A percentile compares a stretch with the other conserved stretches of the same genome.
These are phyloP conservation scores for Scaptomyza montana DNA, from an alignment of 1,140 invertebrate species.

Conservation along the genomic window DNA sequence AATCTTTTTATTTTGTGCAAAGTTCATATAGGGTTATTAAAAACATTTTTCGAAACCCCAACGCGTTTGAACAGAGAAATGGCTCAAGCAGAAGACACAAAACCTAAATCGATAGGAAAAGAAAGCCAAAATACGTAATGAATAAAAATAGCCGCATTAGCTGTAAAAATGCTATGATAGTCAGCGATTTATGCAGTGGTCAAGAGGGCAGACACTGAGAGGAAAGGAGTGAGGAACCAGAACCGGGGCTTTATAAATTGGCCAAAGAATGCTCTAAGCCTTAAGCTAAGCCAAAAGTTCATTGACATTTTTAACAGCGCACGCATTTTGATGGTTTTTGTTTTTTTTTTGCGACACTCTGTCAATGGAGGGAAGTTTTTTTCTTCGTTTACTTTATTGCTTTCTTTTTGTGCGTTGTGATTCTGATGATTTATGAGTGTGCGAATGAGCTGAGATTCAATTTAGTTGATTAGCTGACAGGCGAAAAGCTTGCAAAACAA, in stretches of 20 bases:
- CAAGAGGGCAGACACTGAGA: slow-evolving; percentile 11
- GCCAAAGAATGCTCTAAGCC: slow-evolving; percentile 77
- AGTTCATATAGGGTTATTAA: neutral
- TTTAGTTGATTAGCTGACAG: slow-evolving; percentile 64
- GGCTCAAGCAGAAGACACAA: slow-evolving; percentile 16
- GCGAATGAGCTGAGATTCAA: slow-evolving; percentile 33
- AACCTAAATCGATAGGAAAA: slow-evolving; percentile 61
- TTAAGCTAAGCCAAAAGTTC: slow-evolving; percentile 60
- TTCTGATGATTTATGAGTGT: slow-evolving; percentile 53
- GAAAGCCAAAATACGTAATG: slow-evolving; percentile 78
- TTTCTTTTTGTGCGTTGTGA: slow-evolving; percentile 61
- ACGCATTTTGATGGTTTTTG: slow-evolving; percentile 31
- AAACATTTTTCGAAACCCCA: neutral
- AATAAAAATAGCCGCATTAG: slow-evolving; percentile 82
- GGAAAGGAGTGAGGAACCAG: slow-evolving; percentile 22
- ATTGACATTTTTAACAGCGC: slow-evolving; percentile 55
- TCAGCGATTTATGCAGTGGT: slow-evolving; percentile 69
- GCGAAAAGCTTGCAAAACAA: slow-evolving; percentile 25
- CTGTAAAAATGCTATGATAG: slow-evolving; percentile 80
- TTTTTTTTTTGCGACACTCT: slow-evolving; percentile 59
- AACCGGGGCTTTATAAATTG: slow-evolving; percentile 66
- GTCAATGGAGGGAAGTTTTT: slow-evolving; percentile 27
- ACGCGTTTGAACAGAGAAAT: slow-evolving; percentile 14
- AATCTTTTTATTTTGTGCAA: neutral
- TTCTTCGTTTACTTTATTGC: slow-evolving; percentile 35